Base-by-base conservation (phyloP, 2,797 vertebrate genomes). In the Urocyon cinereoargenteus region DNA sequence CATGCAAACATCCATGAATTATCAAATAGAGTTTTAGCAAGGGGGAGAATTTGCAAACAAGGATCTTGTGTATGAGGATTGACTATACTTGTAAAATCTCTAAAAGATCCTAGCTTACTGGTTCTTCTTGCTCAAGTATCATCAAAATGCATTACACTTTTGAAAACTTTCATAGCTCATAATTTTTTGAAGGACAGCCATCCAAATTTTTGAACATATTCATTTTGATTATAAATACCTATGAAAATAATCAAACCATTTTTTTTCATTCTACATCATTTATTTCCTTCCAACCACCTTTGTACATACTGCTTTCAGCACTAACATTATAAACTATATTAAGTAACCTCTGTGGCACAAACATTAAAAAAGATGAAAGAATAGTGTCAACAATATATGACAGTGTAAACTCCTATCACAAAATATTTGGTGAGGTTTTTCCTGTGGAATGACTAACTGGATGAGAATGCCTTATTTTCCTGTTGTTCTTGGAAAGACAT, bases 201-300 rank as follows among this genome's bases (percentile, higher is more conserved):
- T 21, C 24, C 34, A 93, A 86, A 40, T 57, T 72, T 72, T 36
- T 93, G 55, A 68, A 66, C 45, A 73, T 70, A 78, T 45, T 88
- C 13, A 26, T n/a, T 93, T 34, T 89, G 68, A 77, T 88, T 22
- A 61, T 61, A 73, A 86, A 90, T 55, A 59, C 8, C 28, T 79
- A 84, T 8, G 22, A 79, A 85, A 93, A 90, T 18, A 34, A 72
- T 49, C 9, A 24, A 81, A 72, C 36, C 22, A 78, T 31, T 84
- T 78, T 92, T 88, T 87, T 45, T 68, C 53, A 90, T 59, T 78
- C 61, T 73, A 62, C 4, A 85, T 86, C 73, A 86, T 82, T 88
- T 62, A 79, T 64, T 81, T 85, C 73, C 81, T 73, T 73, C 45
- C 36, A 85, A 62, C 49, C 49, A 45, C n/a, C 22, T 85, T 14